phyloP scores from a whole-genome alignment of 1,140 invertebrate species.

The Heliconius eleuchia region DNA sequence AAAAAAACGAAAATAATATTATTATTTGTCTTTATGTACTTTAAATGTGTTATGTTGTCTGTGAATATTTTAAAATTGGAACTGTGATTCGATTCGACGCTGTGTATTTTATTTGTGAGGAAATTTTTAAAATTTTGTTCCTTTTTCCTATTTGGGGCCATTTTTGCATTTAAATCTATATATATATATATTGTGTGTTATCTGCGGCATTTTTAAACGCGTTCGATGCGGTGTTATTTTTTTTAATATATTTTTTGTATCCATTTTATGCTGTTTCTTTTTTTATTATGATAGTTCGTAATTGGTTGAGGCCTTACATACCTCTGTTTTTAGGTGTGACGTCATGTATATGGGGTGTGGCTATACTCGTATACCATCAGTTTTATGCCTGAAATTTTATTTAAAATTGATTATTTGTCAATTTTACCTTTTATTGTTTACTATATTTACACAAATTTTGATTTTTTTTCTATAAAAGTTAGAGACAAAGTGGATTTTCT shows the following conservation, averaged over 20 bases:
- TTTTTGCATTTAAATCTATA: constrained; percentile 48
- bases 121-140: constrained; percentile 43
- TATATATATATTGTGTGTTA: constrained; percentile 55
- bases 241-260: constrained; percentile 46
- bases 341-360: constrained; percentile 87
- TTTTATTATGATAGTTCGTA: constrained; percentile 60
- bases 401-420: constrained; percentile 5
- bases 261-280: constrained; percentile 61
- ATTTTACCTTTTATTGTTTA: too few relatives aligned
- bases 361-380: constrained; percentile 82
- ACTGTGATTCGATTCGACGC: constrained; percentile 62
- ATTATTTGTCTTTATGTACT: constrained; percentile 49
- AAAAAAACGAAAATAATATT: constrained; percentile 77
- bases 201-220: constrained; percentile 64
- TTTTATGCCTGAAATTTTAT: constrained; percentile 58
- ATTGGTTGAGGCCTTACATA: constrained; percentile 80
- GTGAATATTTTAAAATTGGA: constrained; percentile 62
- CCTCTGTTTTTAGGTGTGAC: constrained; percentile 86
- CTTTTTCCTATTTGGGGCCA: constrained; percentile 42
- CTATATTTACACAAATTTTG: too few relatives aligned
- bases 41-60: constrained; percentile 48
- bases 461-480: too few relatives aligned
- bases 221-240: constrained; percentile 51
- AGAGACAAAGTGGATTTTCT: neutral
- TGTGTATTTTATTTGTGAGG: constrained; percentile 42